Base-by-base conservation (phyloP, 2,888 invertebrate genomes). In the Macrostomum cliftonense region DNA sequence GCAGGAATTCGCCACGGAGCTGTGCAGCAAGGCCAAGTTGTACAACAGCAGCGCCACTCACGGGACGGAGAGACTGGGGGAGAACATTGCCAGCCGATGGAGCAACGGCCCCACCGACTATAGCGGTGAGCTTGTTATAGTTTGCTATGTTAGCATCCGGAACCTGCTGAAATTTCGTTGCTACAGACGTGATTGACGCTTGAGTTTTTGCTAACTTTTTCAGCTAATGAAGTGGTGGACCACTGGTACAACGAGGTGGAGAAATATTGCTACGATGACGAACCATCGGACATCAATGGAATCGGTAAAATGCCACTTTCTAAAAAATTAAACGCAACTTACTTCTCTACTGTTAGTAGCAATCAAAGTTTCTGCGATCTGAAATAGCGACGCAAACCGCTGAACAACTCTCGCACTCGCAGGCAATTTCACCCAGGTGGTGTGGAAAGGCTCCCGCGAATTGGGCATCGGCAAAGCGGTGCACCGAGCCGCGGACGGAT, bases 1-100 rank as follows among this genome's bases (percentile, higher is more conserved):
- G 28, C 28, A 28, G 28, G 28, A 4, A 28, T 28, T 28, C 28
- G 28, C 28, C 28, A 28, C 28, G 5, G 80, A 83, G 61, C 71
- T 85, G 60, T 84, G 83, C 12, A 80, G 82, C 65, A 81, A 79
- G 2, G 80, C 82, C 64, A 78, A 78, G 59, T 82, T 84, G 71
- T 80, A 82, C 68, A 67, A 71, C 53, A 74, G 82, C 56, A 79
- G 79, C 65, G 80, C 82, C 65, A 76, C 78, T 45, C 79, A 79
- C 59, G 79, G 82, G 36, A 84, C 83, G 0, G 82, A 83, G 67
- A 50, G 57, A 20, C 47, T 67, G 0, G 66, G 67, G 2, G 66
- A 67, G 55, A 67, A 66, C 52, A 61, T 68, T 17, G 65, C 64
- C 37, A 59, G 57, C 44, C 63, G 63, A 54, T 67, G 63, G 63